phyloP scores from a whole-genome alignment of 37 sponge, comb jelly and placozoan species.

The Beroe forskalii region DNA sequence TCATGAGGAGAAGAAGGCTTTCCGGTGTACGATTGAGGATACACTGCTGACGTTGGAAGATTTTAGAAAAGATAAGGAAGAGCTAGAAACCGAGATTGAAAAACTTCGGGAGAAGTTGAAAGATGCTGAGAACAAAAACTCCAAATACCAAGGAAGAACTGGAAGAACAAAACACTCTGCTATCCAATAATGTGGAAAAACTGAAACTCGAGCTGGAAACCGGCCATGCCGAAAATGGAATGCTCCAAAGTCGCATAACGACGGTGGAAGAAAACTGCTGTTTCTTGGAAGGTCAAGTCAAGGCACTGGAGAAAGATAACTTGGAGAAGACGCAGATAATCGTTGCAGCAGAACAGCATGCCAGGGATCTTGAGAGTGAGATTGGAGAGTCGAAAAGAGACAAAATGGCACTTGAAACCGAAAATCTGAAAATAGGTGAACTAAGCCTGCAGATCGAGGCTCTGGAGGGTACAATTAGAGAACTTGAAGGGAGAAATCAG shows the following conservation, averaged over 20 bases:
- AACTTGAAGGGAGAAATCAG: neutral
- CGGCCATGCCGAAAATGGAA: neutral
- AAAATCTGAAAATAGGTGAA: neutral
- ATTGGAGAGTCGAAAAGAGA: neutral
- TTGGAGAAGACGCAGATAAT: constrained; percentile 38
- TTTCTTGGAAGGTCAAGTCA: constrained; percentile 50
- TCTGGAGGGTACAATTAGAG: neutral
- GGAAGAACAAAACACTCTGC: neutral
- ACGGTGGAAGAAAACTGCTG: constrained; percentile 58
- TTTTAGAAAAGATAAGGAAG: constrained; percentile 56
- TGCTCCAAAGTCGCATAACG: constrained; percentile 15
- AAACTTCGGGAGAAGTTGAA: neutral
- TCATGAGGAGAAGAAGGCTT: constrained; percentile 53
- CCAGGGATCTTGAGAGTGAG: constrained; percentile 27
- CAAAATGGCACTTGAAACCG: neutral
- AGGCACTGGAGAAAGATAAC: constrained; percentile 37
- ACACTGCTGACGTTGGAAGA: constrained; percentile 41
- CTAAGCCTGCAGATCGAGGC: neutral
- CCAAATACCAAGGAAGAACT: neutral
- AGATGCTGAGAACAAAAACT: constrained; percentile 5
- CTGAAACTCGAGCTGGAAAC: constrained; percentile 49
- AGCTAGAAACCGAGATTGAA: neutral
- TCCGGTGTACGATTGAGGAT: constrained; percentile 57
- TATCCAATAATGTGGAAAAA: constrained; percentile 33
- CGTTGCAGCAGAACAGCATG: constrained; percentile 50